These are phyloP conservation scores for Liparis tanakae DNA, from an alignment of 2,797 vertebrate genomes.

Conservation along the genomic window DNA sequence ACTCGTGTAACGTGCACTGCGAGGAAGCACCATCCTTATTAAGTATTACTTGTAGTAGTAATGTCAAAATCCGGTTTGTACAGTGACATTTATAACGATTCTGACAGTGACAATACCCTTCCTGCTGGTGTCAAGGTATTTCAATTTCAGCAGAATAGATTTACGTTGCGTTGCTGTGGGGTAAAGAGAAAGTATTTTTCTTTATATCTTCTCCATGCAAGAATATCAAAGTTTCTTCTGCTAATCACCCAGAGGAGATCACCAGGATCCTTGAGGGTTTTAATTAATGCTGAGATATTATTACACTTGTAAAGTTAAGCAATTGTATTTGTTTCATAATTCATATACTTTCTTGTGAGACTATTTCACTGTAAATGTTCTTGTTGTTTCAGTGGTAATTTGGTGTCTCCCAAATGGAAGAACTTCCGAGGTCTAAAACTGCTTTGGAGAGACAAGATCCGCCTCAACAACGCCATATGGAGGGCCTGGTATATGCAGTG, in stretches of 20 bases:
- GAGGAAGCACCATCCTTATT: not conserved
- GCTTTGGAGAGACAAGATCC: slow-evolving; percentile 98
- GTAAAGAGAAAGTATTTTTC: too few relatives aligned
- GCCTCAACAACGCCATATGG: slow-evolving; percentile 99
- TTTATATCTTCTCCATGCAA: not conserved
- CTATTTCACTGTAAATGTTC: not conserved
- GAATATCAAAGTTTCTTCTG: not conserved
- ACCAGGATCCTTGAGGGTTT: not conserved
- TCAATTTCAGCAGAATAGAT: not conserved
- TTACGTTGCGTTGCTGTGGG: too few relatives aligned
- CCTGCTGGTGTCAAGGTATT: not conserved
- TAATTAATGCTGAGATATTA: not conserved
- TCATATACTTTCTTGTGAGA: not conserved
- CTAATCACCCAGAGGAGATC: not conserved
- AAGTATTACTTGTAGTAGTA: not conserved
- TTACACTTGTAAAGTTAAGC: not conserved
- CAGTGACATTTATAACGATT: slow-evolving; percentile 2
- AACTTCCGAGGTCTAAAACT: slow-evolving; percentile 98
- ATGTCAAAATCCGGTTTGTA: not conserved
- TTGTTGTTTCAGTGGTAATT: slow-evolving; percentile 85
- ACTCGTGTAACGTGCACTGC: not conserved
- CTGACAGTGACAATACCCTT: not conserved
- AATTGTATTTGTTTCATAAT: not conserved
- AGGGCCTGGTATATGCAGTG: slow-evolving; percentile 99
- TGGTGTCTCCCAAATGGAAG: slow-evolving; percentile 99